A percentile compares a stretch with the other conserved stretches of the same genome.
Evolutionary conservation across 2,888 invertebrate species (phyloP).

Genomic region (Glaucopsyche alexis): DNA sequence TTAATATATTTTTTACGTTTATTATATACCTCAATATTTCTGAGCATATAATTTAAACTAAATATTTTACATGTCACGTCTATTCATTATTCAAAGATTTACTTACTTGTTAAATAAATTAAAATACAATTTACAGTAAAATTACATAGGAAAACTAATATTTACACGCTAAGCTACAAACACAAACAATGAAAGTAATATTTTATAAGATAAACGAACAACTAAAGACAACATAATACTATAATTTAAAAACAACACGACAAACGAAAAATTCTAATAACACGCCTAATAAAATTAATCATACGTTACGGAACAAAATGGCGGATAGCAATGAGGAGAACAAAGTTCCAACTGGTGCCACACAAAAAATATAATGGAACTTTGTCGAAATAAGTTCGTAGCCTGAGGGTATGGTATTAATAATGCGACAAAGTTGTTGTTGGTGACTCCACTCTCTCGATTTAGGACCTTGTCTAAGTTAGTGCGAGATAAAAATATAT

Average conservation of each 20-base stretch:
- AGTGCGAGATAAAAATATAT: constrained; percentile 54
- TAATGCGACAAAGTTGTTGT: constrained; percentile 69
- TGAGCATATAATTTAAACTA: too few species aligned
- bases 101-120: too few species aligned
- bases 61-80: too few species aligned
- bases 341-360: constrained; percentile 58
- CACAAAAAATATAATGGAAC: constrained; percentile 58
- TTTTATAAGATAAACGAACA: constrained; percentile 23
- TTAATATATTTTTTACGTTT: too few species aligned
- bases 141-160: background rate
- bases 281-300: constrained; percentile 71
- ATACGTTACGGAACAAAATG: constrained; percentile 58
- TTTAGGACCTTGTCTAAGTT: constrained; percentile 62
- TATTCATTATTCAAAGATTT: too few species aligned
- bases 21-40: too few species aligned
- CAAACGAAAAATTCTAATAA: constrained; percentile 52
- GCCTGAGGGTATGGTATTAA: constrained; percentile 66
- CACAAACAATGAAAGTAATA: background rate
- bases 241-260: constrained; percentile 23
- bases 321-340: constrained; percentile 50
- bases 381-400: constrained; percentile 66
- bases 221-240: constrained; percentile 34
- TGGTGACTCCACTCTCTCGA: constrained; percentile 58
- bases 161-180: background rate
- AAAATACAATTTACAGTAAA: too few species aligned